These are phyloP conservation scores for Biston stratarius DNA, from an alignment of 2,888 invertebrate genomes.

Conservation along the genomic window DNA sequence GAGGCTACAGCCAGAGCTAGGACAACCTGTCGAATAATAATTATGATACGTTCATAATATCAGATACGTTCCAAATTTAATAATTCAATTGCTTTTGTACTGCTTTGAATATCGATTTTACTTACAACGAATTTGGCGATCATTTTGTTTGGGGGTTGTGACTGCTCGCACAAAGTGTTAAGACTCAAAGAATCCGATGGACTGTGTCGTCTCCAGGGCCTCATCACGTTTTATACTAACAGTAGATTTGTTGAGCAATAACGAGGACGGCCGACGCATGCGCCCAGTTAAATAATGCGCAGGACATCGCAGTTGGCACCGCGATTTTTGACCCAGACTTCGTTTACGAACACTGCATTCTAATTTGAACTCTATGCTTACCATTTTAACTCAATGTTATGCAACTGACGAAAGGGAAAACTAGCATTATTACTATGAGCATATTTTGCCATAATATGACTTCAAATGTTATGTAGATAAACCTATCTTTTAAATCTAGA, in stretches of 20 bases:
- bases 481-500: constrained; percentile 45
- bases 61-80: not conserved
- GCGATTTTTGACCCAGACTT: constrained; percentile 79
- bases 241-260: constrained; percentile 73
- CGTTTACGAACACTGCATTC: constrained; percentile 73
- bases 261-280: constrained; percentile 57
- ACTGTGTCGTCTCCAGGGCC: constrained; percentile 76
- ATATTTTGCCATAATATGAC: constrained; percentile 29
- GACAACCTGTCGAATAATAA: constrained; percentile 66
- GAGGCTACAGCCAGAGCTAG: constrained; percentile 70
- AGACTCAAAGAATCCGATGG: constrained; percentile 63
- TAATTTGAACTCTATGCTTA: constrained; percentile 76
- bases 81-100: not conserved
- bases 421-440: constrained; percentile 37
- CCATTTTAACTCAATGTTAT: constrained; percentile 79
- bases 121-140: constrained; percentile 85
- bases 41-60: not conserved
- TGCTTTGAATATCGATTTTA: not conserved
- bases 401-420: constrained; percentile 68
- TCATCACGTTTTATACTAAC: constrained; percentile 77
- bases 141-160: constrained; percentile 79
- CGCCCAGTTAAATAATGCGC: constrained; percentile 67
- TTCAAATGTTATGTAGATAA: constrained; percentile 40
- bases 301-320: constrained; percentile 71
- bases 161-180: constrained; percentile 74